phyloP scores from a whole-genome alignment of 2,113 vertebrate genomes.

The Coregonus clupeaformis region DNA sequence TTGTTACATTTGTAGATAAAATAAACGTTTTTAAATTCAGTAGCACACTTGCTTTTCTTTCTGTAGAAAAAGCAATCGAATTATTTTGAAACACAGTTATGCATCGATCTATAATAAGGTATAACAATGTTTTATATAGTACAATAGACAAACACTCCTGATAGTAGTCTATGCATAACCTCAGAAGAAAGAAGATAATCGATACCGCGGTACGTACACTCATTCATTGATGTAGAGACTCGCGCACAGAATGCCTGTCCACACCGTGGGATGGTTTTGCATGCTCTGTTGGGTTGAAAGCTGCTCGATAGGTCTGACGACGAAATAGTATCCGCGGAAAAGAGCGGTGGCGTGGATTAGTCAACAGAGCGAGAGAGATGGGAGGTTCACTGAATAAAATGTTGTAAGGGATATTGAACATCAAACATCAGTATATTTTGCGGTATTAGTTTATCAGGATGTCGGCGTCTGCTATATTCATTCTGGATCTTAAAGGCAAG shows the following conservation, averaged over 20 bases:
- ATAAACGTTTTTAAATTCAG: not conserved
- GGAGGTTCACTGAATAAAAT: constrained; percentile 49
- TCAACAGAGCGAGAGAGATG: constrained; percentile 43
- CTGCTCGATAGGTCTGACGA: constrained; percentile 60
- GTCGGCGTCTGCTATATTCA: constrained; percentile 80
- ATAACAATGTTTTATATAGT: too few relatives aligned
- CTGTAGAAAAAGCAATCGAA: too few relatives aligned
- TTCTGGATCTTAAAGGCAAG: constrained; percentile 82
- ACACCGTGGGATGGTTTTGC: not conserved
- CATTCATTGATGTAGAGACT: too few relatives aligned
- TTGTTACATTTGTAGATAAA: not conserved
- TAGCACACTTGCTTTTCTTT: too few relatives aligned
- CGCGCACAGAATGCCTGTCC: too few relatives aligned
- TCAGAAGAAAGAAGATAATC: too few relatives aligned
- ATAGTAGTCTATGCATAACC: too few relatives aligned
- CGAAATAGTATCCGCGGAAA: constrained; percentile 47
- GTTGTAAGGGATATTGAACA: constrained; percentile 24
- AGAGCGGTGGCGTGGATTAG: constrained; percentile 29
- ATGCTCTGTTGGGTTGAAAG: constrained; percentile 26
- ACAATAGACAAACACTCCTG: too few relatives aligned
- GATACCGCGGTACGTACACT: too few relatives aligned
- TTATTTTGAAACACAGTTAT: too few relatives aligned
- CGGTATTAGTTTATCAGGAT: constrained; percentile 47
- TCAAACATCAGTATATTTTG: not conserved
- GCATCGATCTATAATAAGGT: too few relatives aligned